Conservation (phyloP, 1,140 invertebrate genomes). For the Daktulosphaira vitifoliae region DNA sequence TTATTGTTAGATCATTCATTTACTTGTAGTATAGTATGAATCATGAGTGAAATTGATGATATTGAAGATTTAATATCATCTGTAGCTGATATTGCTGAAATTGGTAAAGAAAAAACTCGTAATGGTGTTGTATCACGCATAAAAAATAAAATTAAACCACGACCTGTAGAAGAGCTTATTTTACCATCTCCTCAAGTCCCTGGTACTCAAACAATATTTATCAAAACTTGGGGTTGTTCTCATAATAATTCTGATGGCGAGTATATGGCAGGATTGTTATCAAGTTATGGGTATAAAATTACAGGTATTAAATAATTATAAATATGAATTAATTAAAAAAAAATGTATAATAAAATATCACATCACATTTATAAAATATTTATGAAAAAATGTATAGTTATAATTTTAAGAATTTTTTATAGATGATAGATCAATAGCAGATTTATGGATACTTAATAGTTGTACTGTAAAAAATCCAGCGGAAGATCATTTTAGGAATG, state of each 20-base stretch:
- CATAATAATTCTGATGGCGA: constrained; percentile 94
- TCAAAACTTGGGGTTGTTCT: constrained; percentile 97
- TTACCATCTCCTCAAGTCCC: constrained; percentile 46
- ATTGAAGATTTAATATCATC: constrained; percentile 21
- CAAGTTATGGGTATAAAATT: constrained; percentile 76
- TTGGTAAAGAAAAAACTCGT: not conserved
- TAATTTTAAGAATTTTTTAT: constrained; percentile 25
- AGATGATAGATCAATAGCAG: constrained; percentile 70
- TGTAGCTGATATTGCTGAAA: constrained; percentile 12
- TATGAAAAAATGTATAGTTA: too few relatives aligned
- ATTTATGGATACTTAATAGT: constrained; percentile 93
- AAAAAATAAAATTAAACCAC: constrained; percentile 2
- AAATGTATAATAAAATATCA: too few relatives aligned
- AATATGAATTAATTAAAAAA: too few relatives aligned
- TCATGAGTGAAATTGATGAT: constrained; percentile 6
- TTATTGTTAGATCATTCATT: too few relatives aligned
- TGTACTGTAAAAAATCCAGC: constrained; percentile 97
- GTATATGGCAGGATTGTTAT: constrained; percentile 93
- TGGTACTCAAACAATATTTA: constrained; percentile 83
- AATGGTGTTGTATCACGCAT: not conserved
- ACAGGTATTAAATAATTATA: constrained; percentile 45
- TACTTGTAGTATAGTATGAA: too few relatives aligned
- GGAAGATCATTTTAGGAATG: constrained; percentile 93
- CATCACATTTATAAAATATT: too few relatives aligned
- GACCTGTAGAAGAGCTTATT: not conserved